These are phyloP conservation scores for Rhopalosiphum padi DNA, from an alignment of 1,140 invertebrate species.

Conservation along the genomic window DNA sequence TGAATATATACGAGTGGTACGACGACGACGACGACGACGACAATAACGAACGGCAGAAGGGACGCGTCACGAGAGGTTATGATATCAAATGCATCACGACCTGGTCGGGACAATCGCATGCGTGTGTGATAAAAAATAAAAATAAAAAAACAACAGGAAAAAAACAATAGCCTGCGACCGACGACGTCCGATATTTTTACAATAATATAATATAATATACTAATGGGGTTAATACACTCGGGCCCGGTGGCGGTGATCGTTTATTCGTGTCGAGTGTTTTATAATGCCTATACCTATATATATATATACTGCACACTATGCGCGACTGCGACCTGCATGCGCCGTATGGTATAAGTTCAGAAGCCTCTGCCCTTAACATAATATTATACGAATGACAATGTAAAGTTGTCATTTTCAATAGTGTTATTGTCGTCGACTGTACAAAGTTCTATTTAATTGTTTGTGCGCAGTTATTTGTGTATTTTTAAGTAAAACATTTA, in stretches of 20 bases:
- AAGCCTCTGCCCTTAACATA: not conserved
- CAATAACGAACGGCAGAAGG: not conserved
- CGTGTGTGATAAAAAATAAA: conserved; percentile 22
- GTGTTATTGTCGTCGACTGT: not conserved
- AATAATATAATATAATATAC: not conserved
- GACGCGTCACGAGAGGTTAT: not conserved
- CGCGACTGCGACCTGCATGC: not conserved
- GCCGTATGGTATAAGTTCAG: not conserved
- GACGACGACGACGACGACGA: not conserved
- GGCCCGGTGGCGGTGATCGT: not conserved
- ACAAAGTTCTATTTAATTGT: not conserved
- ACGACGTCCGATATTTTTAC: not conserved
- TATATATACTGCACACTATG: not conserved
- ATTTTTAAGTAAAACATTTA: not conserved
- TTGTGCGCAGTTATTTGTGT: no score
- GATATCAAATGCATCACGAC: conserved; percentile 4
- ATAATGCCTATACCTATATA: not conserved
- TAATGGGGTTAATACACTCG: conserved; percentile 39
- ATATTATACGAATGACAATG: not conserved
- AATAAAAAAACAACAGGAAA: not conserved
- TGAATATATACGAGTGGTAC: not conserved
- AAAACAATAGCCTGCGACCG: conserved; percentile 19
- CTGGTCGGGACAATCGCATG: not conserved
- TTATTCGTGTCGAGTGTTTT: not conserved
- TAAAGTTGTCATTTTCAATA: not conserved